These are phyloP conservation scores for Philopedon plagiatum DNA, from an alignment of 2,888 invertebrate species.

Conservation along the genomic window DNA sequence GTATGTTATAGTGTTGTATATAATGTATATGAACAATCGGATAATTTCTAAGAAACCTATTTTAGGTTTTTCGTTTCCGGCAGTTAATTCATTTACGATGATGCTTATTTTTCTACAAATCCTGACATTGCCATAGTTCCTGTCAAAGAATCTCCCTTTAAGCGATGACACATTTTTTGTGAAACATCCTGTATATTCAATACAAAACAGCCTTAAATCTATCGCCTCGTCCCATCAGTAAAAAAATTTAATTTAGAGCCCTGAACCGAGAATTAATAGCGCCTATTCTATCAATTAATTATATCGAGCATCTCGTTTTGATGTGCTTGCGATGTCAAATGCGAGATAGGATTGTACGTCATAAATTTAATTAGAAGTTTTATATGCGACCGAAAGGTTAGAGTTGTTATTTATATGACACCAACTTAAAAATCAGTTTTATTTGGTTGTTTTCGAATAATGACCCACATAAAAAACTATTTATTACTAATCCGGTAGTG, in stretches of 20 bases:
- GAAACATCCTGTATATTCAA: background rate
- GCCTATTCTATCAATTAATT: conserved; percentile 41
- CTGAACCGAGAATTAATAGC: conserved; percentile 43
- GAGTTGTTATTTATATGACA: background rate
- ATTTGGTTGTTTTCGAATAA: too few species aligned
- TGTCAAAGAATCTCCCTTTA: too few species aligned
- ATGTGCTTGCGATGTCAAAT: conserved; percentile 34
- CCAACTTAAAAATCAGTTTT: background rate
- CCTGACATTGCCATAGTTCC: too few species aligned
- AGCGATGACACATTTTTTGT: too few species aligned
- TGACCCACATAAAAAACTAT: too few species aligned
- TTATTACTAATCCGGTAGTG: too few species aligned
- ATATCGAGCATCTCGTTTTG: conserved; percentile 41
- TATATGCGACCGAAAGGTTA: background rate
- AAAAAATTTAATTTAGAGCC: conserved; percentile 37
- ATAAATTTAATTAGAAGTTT: conserved; percentile 26
- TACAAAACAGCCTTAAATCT: conserved; percentile 1
- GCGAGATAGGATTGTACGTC: conserved; percentile 38
- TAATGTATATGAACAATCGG: too few species aligned
- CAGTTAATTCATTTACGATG: too few species aligned
- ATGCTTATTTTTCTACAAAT: too few species aligned
- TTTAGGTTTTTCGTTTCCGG: too few species aligned
- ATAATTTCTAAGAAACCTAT: too few species aligned
- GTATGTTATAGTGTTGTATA: too few species aligned
- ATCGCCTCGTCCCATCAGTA: conserved; percentile 8